Percentiles rank a stretch among this genome's conserved stretches.
Conservation (phyloP, 2,113 vertebrate species). For the Lampris megalopsis region DNA sequence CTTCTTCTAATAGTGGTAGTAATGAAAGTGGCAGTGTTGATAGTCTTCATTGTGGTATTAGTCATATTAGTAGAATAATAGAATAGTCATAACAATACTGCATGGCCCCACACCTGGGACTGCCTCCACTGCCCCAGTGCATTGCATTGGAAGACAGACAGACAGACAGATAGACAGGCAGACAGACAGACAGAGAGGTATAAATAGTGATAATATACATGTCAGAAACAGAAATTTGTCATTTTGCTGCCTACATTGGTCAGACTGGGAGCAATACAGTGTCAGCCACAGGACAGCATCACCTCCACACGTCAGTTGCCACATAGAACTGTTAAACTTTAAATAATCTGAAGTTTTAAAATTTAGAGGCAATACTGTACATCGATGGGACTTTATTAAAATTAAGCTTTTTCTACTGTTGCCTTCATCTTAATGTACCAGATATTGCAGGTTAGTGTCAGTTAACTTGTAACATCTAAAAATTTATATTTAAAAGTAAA, state of each 20-base stretch:
- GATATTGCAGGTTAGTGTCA: too few relatives aligned
- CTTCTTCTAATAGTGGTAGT: conserved; percentile 37
- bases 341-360: too few relatives aligned
- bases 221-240: conserved; percentile 20
- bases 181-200: conserved; percentile 46
- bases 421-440: too few relatives aligned
- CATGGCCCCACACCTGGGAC: conserved; percentile 79
- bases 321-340: neutral
- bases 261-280: too few relatives aligned
- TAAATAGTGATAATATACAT: conserved; percentile 55
- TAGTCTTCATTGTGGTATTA: conserved; percentile 69
- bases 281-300: neutral
- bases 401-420: too few relatives aligned
- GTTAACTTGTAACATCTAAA: too few relatives aligned
- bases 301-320: neutral
- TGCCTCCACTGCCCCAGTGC: conserved; percentile 76
- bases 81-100: conserved; percentile 31
- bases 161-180: conserved; percentile 36
- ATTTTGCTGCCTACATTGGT: too few relatives aligned
- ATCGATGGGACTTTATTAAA: too few relatives aligned
- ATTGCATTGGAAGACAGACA: conserved; percentile 66
- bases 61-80: conserved; percentile 71
- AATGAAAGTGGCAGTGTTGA: conserved; percentile 55
- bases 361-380: too few relatives aligned
- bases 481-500: too few relatives aligned